Base-by-base conservation (phyloP, 2,888 invertebrate genomes). In the Antheraea assamensis region DNA sequence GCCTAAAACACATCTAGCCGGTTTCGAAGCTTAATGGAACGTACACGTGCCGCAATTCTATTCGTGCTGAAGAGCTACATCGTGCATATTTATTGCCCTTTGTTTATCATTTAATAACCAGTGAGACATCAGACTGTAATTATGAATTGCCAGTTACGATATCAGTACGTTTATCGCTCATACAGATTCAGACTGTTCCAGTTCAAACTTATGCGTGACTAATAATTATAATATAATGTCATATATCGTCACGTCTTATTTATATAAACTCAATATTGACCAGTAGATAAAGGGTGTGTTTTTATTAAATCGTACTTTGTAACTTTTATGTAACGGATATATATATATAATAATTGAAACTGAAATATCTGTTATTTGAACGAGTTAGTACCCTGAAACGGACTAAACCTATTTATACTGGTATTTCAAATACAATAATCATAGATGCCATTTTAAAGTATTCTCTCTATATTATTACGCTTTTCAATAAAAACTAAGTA, bases 61-160 rank as follows among this genome's bases (percentile, higher is more conserved):
- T 74, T 77, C 79, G 76, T 79, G 79, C 68, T 31, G 30, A 70
- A 73, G 31, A 66, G 55, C 73, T 74, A 76, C 74, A 31, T n/a
- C n/a, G 71, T 68, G 30, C 30, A 68, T 70, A 55, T 58, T 71
- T 68, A 74, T 72, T 66, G 42, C 55, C 74, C 81, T 82, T 85
- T 84, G 85, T 86, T 80, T 79, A 81, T 77, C 52, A 70, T 74
- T 47, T 70, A 72, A 71, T 74, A 72, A 72, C 47, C 72, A 71
- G 70, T 70, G 61, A 80, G 78, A 78, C 82, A 81, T 80, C 80
- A 87, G 85, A 87, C 87, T 87, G 85, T 80, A 87, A 91, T 91
- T 89, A 89, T 78, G 77, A 75, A 73, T 72, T 75, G 76, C 80
- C 72, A 81, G 79, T 76, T 75, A 73, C 61, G 75, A 74, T 75